A percentile compares a stretch with the other conserved stretches of the same genome.
Evolutionary conservation across 1,140 invertebrate species (phyloP).

Genomic region (Hirudo medicinalis): DNA sequence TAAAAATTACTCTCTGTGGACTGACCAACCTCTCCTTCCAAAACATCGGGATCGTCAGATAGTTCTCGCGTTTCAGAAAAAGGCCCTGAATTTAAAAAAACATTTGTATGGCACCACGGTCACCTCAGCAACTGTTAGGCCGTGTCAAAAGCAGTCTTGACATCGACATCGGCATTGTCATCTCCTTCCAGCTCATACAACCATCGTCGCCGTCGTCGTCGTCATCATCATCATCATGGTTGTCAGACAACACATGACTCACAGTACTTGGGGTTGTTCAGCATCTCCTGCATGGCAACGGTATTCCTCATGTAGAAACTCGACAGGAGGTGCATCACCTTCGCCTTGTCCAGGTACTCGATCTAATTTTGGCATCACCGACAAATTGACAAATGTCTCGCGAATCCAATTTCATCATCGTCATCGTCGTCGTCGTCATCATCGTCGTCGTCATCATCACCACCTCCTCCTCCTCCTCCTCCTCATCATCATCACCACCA

Average conservation of each 20-base stretch:
- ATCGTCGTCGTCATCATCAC: not conserved
- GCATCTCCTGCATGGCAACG: not conserved
- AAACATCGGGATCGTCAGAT: too few species aligned
- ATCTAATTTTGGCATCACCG: not conserved
- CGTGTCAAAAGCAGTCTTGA: too few species aligned
- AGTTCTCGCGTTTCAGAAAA: too few species aligned
- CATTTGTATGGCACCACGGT: too few species aligned
- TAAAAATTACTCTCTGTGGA: too few species aligned
- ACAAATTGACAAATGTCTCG: not conserved
- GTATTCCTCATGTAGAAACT: not conserved
- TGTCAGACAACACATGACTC: not conserved
- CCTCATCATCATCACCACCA: not conserved
- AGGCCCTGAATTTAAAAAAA: too few species aligned
- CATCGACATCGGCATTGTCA: too few species aligned
- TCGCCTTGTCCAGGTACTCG: not conserved
- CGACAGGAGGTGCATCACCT: not conserved
- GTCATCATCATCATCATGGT: not conserved
- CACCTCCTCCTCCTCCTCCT: too few species aligned
- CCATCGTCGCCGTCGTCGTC: not conserved
- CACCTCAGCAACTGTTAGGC: too few species aligned
- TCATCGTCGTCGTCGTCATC: not conserved
- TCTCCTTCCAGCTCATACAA: not conserved
- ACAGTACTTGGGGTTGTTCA: constrained; percentile 1
- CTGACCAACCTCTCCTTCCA: too few species aligned
- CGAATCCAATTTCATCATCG: not conserved